Base-by-base conservation (phyloP, 1,140 invertebrate species). In the Philopotamus ludificatus region DNA sequence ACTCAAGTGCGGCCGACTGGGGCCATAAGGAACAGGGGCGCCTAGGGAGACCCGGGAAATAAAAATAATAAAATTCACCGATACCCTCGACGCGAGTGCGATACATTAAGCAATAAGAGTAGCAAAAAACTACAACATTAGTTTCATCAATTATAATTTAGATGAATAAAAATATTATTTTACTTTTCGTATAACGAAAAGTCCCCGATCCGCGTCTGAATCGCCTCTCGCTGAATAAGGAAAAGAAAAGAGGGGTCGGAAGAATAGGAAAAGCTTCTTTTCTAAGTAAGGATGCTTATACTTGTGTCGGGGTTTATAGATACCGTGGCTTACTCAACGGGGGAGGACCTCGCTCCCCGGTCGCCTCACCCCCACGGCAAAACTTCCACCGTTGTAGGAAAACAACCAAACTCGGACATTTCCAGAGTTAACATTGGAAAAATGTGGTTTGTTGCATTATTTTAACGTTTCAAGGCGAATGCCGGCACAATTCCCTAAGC, bases 221-320 rank as follows among this genome's bases (percentile, higher is more conserved):
- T 47, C 25, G 9, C 34, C 23, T 39, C 7, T 21, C 39, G 62
- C 62, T 64, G 62, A 64, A 64, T 64, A 64, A 64, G 50, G 28
- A 45, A 64, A 64, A 64, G 50, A 55, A 63, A 63, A 34, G 60
- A 63, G n/a, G 18, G 62, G 28, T 28, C 28, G 22, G 61, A 64
- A 55, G 51, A 64, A 64, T 64, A 55, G 62, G 39, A 44, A 58
- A 58, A 58, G 55, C 55, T 58, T 58, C 55, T 58, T 58, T 58
- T 23, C 47, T 63, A 63, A 63, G 60, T 53, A 63, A 63, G 60
- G 25, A 53, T 22, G 44, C 60, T 63, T 53, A 63, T 51, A 41
- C 15, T 25, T 63, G 60, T 63, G 34, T 63, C 53, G 50, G 41
- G 41, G 23, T 63, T 63, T 63, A 63, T 63, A 53, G 60, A 63